A percentile compares a stretch with the other conserved stretches of the same genome.
Evolutionary conservation across 2,797 vertebrate genomes (phyloP).

Genomic region (Danionella dracula): DNA sequence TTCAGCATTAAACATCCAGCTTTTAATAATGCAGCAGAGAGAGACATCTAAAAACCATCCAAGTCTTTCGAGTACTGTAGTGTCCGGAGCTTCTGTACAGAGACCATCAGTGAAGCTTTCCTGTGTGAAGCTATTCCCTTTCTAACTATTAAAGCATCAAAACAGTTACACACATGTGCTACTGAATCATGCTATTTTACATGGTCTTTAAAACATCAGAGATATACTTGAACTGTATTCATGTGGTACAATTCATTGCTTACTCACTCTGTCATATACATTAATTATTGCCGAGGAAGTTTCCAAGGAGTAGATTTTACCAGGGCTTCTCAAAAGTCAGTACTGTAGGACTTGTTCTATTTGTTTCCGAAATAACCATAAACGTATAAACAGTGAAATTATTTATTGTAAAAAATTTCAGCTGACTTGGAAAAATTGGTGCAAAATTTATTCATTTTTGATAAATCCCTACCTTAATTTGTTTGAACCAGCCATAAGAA

Average conservation of each 20-base stretch:
- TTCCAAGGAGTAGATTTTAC: no score
- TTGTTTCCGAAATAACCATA: no score
- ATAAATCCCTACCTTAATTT: no score
- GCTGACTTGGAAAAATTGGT: no score
- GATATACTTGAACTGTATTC: background rate
- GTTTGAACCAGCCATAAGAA: no score
- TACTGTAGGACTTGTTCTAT: no score
- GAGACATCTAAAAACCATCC: background rate
- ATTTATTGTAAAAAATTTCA: no score
- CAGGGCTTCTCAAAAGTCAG: no score
- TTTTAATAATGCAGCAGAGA: constrained; percentile 17
- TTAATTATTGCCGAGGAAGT: no score
- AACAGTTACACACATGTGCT: background rate
- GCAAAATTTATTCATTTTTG: no score
- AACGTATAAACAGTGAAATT: no score
- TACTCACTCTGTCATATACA: background rate
- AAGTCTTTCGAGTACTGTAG: background rate
- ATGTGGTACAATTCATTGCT: background rate
- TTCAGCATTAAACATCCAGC: background rate
- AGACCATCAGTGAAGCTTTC: background rate
- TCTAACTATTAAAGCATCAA: no score
- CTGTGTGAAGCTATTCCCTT: background rate
- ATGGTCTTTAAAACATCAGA: background rate
- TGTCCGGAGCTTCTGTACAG: background rate
- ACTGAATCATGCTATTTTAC: background rate